A percentile compares a stretch with the other conserved stretches of the same genome.
phyloP scores from a whole-genome alignment of 2,797 vertebrate genomes.

The Vireo griseus region DNA sequence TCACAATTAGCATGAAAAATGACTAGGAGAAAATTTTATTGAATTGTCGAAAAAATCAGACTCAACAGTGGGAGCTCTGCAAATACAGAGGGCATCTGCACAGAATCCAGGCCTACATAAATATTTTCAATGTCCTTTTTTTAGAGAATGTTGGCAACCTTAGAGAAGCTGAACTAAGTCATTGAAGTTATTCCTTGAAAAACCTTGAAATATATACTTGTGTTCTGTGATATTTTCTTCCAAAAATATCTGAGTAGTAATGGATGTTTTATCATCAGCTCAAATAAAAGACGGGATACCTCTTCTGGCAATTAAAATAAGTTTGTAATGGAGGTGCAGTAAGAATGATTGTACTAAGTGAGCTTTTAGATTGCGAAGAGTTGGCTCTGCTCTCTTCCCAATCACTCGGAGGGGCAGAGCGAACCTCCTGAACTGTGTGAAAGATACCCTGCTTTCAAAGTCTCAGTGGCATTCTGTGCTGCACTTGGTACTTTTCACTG shows the following conservation, averaged over 20 bases:
- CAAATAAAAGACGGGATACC: background rate
- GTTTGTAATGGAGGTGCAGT: background rate
- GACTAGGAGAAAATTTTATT: conserved; percentile 15
- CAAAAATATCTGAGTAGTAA: background rate
- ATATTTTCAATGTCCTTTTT: background rate
- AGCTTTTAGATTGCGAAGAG: conserved; percentile 27
- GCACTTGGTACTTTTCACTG: conserved; percentile 38
- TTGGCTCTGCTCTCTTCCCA: background rate
- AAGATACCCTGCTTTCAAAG: conserved; percentile 29
- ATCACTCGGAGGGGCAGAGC: conserved; percentile 31
- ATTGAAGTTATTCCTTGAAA: background rate
- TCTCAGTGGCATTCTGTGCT: conserved; percentile 7
- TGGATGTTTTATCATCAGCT: background rate
- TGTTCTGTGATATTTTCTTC: background rate
- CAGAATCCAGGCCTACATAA: background rate
- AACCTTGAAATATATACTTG: background rate
- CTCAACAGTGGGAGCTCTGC: background rate
- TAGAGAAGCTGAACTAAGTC: background rate
- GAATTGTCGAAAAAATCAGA: background rate
- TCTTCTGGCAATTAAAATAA: conserved; percentile 15
- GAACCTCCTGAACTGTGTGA: conserved; percentile 16
- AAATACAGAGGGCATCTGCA: background rate
- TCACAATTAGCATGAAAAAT: conserved; percentile 58
- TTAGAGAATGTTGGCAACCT: background rate
- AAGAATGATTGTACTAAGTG: background rate